Evolutionary conservation across 2,888 invertebrate species (phyloP), one percentile per base, ranked within the genome.

Genomic region (Auanema freiburgensis): DNA sequence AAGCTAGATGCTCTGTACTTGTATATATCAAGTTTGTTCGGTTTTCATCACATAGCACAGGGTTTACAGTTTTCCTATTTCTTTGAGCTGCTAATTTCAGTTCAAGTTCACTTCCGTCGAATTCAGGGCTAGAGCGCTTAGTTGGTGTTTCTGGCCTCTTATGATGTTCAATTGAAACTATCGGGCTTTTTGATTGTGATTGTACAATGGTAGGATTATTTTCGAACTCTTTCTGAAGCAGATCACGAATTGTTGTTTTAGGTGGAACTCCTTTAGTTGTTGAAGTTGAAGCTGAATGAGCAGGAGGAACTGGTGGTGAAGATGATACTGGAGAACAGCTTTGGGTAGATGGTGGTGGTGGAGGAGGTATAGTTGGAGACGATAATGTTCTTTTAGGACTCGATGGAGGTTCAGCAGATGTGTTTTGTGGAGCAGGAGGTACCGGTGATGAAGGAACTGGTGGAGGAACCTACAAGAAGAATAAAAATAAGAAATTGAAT

Each of bases 61-160:
- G 24, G 43, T 43, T 43, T 10, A 25, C 40, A 10, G 57, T 57
- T 55, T 69, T 72, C 53, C 72, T 75, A 51, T 58, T 25, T 44
- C 75, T 57, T 56, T 73, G 75, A 11, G 71, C 72, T 21, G 71
- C 72, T 58, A 75, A 61, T 56, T 59, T 63, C 59, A 63, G 65
- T 57, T 72, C 75, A 56, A 75, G 46, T 51, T 75, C 75, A 21
- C 61, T 65, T 55, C 72, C 71, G 41, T 72, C 75, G 42, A 65
- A 65, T 55, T 59, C 61, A 8, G 64, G 61, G 44, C 18, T 46
- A 18, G 14, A 14, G 18, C 53, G 41, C 23, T 42, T 41, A 6
- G 25, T 50, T 18, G 40, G 58, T 1, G 10, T 25, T 24, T 49
- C 52, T 14, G 64, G 62, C 12, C 63, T 52, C 0, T 49, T 57